Conservation (phyloP, 1,140 invertebrate genomes). For the Branchinecta lindahli region DNA sequence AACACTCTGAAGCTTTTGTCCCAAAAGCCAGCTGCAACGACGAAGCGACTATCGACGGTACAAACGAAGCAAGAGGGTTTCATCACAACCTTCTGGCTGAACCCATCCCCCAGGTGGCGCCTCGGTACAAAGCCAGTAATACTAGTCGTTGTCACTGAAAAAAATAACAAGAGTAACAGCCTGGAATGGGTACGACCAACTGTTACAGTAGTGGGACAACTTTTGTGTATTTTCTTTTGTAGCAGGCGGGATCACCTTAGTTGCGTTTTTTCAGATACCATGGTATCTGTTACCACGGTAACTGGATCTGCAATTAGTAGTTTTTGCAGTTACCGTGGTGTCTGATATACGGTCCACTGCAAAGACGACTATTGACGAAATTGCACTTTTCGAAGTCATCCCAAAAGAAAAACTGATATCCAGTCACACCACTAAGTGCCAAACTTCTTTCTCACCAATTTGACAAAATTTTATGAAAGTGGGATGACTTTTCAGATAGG, state of each 20-base stretch:
- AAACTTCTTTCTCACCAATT: too few species aligned
- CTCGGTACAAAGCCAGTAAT: slow-evolving; percentile 36
- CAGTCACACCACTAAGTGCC: too few species aligned
- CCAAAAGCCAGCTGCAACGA: slow-evolving; percentile 98
- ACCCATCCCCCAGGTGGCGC: slow-evolving; percentile 87
- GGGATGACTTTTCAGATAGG: too few species aligned
- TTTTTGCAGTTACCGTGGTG: too few species aligned
- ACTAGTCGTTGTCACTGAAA: slow-evolving; percentile 15
- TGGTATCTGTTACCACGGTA: too few species aligned
- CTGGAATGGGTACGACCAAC: neutral
- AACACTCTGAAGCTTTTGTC: slow-evolving; percentile 98
- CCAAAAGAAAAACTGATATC: too few species aligned
- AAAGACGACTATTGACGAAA: too few species aligned
- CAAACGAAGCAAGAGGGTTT: slow-evolving; percentile 90
- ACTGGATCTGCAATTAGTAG: too few species aligned
- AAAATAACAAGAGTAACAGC: slow-evolving; percentile 5
- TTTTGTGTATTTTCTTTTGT: slow-evolving; percentile 2
- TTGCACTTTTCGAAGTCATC: too few species aligned
- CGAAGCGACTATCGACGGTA: slow-evolving; percentile 86
- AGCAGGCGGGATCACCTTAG: neutral
- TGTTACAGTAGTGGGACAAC: neutral
- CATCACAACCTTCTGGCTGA: slow-evolving; percentile 84
- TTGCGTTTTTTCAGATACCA: too few species aligned
- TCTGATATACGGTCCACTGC: too few species aligned
- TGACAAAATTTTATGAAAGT: too few species aligned